These are phyloP conservation scores for Cyclophora albipunctata DNA, from an alignment of 2,888 invertebrate genomes.

Conservation along the genomic window DNA sequence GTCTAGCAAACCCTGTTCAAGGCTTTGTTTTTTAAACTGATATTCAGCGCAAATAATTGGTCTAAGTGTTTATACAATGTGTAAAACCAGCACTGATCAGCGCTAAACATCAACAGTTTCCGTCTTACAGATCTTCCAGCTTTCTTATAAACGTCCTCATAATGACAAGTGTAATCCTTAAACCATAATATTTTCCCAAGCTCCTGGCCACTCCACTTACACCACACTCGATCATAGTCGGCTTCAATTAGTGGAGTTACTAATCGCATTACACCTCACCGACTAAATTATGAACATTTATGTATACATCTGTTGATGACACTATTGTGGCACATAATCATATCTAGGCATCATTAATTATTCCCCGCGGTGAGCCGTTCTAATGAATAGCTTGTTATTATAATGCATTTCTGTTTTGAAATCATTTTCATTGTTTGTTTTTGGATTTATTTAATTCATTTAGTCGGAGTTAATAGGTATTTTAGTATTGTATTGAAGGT, in stretches of 20 bases:
- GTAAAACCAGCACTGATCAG: no score
- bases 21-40: no score
- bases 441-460: no score
- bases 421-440: no score
- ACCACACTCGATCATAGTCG: slow-evolving; percentile 19
- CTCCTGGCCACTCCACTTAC: slow-evolving; percentile 6
- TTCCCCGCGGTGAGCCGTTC: slow-evolving; percentile 35
- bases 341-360: slow-evolving; percentile 63
- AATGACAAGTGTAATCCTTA: no score
- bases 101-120: no score
- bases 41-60: no score
- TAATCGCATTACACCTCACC: slow-evolving; percentile 44
- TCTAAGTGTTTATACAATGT: no score
- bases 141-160: neutral
- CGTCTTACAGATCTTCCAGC: neutral
- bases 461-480: no score
- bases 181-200: no score
- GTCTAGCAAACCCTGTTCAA: no score
- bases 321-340: slow-evolving; percentile 62
- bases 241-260: slow-evolving; percentile 37
- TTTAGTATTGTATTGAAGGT: no score
- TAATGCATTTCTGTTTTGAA: slow-evolving; percentile 1
- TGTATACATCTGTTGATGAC: slow-evolving; percentile 38
- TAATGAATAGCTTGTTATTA: slow-evolving; percentile 40
- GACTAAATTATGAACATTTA: neutral